Percentiles rank a stretch among this genome's conserved stretches.
Conservation (phyloP, 2,797 vertebrate genomes). For the Aulostomus chinensis region DNA sequence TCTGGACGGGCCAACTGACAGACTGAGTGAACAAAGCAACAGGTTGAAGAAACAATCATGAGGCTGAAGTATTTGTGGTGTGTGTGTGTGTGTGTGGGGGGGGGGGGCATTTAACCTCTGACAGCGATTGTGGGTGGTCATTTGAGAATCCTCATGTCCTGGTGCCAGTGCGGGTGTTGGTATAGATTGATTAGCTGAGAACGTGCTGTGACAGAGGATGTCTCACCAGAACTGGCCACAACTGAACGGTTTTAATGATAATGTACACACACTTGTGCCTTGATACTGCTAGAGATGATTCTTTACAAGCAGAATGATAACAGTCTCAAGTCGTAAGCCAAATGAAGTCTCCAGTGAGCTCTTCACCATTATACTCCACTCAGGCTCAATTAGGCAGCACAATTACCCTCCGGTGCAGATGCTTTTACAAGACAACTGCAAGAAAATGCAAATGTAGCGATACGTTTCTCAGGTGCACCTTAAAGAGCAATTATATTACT, state of each 20-base stretch:
- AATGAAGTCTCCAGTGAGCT: constrained; percentile 8
- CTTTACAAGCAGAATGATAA: no score
- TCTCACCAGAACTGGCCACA: no score
- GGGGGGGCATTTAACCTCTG: constrained; percentile 7
- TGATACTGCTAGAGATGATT: no score
- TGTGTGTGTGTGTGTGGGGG: constrained; percentile 14
- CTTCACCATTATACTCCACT: constrained; percentile 6
- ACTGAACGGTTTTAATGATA: no score
- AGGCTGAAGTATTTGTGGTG: not conserved
- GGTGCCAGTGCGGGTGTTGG: no score
- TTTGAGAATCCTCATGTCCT: constrained; percentile 30
- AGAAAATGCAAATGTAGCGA: constrained; percentile 14
- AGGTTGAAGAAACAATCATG: constrained; percentile 50
- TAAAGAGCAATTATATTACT: constrained; percentile 24
- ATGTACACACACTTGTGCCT: no score
- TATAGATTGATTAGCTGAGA: no score
- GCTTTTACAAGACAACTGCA: constrained; percentile 20
- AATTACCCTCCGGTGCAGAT: constrained; percentile 3
- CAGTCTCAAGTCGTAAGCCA: no score
- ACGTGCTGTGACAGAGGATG: no score
- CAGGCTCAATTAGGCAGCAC: constrained; percentile 6
- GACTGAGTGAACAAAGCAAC: constrained; percentile 48
- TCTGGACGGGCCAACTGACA: constrained; percentile 6
- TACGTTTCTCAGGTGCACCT: no score
- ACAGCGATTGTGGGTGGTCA: constrained; percentile 37